Evolutionary conservation across 2,888 invertebrate genomes (phyloP).

Genomic region (Brachypalpus laphriformis): DNA sequence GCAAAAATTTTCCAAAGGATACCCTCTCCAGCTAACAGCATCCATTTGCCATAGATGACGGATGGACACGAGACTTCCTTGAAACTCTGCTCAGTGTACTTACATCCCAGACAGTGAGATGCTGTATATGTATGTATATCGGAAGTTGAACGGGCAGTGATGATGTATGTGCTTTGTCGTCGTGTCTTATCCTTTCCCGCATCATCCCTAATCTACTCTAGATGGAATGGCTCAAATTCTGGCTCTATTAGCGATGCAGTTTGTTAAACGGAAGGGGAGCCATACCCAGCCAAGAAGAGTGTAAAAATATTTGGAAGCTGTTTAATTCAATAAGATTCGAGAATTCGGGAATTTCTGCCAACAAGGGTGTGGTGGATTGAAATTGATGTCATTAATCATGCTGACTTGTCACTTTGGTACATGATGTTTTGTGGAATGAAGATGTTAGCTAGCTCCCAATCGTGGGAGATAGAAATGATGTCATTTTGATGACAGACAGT

Average conservation of each 20-base stretch:
- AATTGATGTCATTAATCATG: constrained; percentile 70
- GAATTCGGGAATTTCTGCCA: constrained; percentile 37
- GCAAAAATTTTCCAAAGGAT: constrained; percentile 58
- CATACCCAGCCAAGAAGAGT: too few relatives aligned
- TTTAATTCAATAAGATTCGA: constrained; percentile 69
- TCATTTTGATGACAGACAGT: constrained; percentile 51
- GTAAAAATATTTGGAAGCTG: constrained; percentile 44
- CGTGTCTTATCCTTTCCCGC: constrained; percentile 37
- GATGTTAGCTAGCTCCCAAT: constrained; percentile 38
- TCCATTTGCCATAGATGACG: constrained; percentile 70
- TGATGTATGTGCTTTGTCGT: constrained; percentile 62
- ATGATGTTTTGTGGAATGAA: constrained; percentile 32
- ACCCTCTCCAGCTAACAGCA: constrained; percentile 52
- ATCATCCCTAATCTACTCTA: constrained; percentile 32
- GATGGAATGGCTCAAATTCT: constrained; percentile 19
- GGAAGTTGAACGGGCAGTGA: constrained; percentile 15
- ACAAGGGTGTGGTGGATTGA: constrained; percentile 27
- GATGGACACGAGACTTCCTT: constrained; percentile 62
- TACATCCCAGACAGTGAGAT: neutral
- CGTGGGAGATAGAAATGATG: too few relatives aligned
- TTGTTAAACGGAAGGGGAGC: constrained; percentile 32
- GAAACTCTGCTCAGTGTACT: neutral
- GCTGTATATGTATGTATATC: neutral
- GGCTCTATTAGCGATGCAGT: constrained; percentile 67
- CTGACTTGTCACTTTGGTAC: constrained; percentile 61